Evolutionary conservation across 2,888 invertebrate genomes (phyloP).

Genomic region (Gnatocerus cornutus): DNA sequence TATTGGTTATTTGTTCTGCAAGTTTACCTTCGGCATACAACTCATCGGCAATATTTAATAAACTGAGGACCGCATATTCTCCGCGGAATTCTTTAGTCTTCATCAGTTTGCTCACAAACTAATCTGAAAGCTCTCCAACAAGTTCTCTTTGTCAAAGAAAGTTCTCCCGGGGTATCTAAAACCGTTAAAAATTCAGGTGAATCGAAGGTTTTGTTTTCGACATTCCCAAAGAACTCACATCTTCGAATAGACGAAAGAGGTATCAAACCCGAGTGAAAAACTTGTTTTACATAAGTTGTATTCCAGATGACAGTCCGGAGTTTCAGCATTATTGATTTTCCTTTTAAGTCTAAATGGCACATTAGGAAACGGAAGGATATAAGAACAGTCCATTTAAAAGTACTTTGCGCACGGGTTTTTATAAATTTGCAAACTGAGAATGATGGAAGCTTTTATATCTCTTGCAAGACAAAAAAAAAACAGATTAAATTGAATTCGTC

Average conservation of each 20-base stretch:
- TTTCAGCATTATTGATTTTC: conserved; percentile 32
- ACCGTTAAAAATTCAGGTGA: conserved; percentile 26
- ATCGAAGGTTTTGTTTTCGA: conserved; percentile 25
- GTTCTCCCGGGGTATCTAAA: not conserved
- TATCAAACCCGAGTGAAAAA: conserved; percentile 9
- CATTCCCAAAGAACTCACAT: not conserved
- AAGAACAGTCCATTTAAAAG: conserved; percentile 7
- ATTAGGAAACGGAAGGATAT: conserved; percentile 21
- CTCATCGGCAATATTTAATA: conserved; percentile 13
- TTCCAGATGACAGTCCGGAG: conserved; percentile 28
- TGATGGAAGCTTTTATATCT: not conserved
- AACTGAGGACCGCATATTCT: not conserved
- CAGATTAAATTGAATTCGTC: conserved; percentile 5
- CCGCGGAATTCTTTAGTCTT: conserved; percentile 3
- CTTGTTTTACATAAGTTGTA: conserved; percentile 34
- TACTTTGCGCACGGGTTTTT: conserved; percentile 17
- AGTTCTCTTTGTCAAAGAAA: conserved; percentile 4
- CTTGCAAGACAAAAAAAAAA: not conserved
- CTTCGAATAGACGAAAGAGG: not conserved
- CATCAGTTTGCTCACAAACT: conserved; percentile 7
- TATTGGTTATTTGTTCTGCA: conserved; percentile 12
- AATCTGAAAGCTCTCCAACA: conserved; percentile 8
- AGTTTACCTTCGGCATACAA: conserved; percentile 7
- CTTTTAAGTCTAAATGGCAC: conserved; percentile 18
- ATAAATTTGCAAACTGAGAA: too few species aligned